A percentile compares a stretch with the other conserved stretches of the same genome.
These are phyloP conservation scores for Tupiocoris notatus DNA, from an alignment of 2,888 invertebrate species.

Conservation along the genomic window DNA sequence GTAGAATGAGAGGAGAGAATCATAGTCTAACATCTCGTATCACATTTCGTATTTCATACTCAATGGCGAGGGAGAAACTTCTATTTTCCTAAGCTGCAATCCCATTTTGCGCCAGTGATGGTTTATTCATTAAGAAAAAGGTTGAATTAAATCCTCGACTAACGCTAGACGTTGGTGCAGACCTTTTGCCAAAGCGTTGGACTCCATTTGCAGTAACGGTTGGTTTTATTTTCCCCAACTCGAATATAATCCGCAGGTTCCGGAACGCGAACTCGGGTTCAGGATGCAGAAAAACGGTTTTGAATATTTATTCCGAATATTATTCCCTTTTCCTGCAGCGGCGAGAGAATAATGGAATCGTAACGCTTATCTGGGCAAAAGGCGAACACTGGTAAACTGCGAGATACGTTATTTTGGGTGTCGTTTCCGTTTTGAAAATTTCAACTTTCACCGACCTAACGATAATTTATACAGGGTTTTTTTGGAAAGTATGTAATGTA, in stretches of 20 bases:
- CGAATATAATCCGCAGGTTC: slow-evolving; percentile 1
- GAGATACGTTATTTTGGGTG: no score
- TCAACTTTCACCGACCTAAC: no score
- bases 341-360: not conserved
- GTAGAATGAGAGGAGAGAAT: not conserved
- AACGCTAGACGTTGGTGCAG: not conserved
- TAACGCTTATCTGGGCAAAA: no score
- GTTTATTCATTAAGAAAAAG: slow-evolving; percentile 40
- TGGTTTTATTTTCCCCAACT: not conserved
- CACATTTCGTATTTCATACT: no score
- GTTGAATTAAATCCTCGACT: slow-evolving; percentile 33
- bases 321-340: not conserved
- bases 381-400: no score
- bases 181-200: slow-evolving; percentile 29
- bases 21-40: not conserved
- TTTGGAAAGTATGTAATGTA: no score
- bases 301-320: slow-evolving; percentile 21
- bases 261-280: slow-evolving; percentile 18
- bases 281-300: slow-evolving; percentile 31
- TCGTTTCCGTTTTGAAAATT: no score
- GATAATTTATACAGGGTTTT: no score
- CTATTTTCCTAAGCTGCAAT: slow-evolving; percentile 42
- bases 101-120: slow-evolving; percentile 33
- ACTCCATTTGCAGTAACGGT: not conserved
- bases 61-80: not conserved